phyloP scores from a whole-genome alignment of 2,888 invertebrate genomes.

The Nipponacmea schrenckii region DNA sequence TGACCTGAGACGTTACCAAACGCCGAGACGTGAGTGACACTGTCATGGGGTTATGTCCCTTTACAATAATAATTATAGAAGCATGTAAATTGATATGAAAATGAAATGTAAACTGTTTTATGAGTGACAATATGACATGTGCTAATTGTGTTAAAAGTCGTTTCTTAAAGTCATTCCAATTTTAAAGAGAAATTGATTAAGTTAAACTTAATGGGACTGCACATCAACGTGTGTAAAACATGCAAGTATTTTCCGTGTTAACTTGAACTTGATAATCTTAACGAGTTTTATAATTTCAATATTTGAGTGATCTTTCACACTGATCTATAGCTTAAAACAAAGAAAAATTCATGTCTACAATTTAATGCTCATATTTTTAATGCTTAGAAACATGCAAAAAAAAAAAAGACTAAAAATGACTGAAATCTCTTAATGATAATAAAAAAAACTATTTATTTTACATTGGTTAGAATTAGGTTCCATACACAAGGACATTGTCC shows the following conservation, averaged over 20 bases:
- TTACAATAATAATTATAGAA: background rate
- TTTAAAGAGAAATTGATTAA: constrained; percentile 2
- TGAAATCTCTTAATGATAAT: too few species aligned
- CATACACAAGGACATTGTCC: too few species aligned
- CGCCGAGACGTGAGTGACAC: background rate
- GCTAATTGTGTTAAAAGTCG: background rate
- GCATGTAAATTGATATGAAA: constrained; percentile 7
- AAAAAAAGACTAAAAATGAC: too few species aligned
- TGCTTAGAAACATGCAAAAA: too few species aligned
- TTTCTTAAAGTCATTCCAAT: background rate
- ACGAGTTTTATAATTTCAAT: too few species aligned
- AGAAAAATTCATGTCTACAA: too few species aligned
- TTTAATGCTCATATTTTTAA: too few species aligned
- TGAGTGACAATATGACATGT: constrained; percentile 3
- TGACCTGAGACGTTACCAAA: background rate
- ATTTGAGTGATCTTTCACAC: too few species aligned
- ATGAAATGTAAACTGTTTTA: background rate
- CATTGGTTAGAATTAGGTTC: too few species aligned
- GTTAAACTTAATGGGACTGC: background rate
- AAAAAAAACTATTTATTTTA: too few species aligned
- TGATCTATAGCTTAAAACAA: too few species aligned
- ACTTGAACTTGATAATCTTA: too few species aligned
- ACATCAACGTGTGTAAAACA: background rate
- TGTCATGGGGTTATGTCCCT: constrained; percentile 8
- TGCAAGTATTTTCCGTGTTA: background rate